Percentiles rank a stretch among this genome's conserved stretches.
These are phyloP conservation scores for Scaptomyza parva DNA, from an alignment of 2,888 invertebrate genomes.

Conservation along the genomic window DNA sequence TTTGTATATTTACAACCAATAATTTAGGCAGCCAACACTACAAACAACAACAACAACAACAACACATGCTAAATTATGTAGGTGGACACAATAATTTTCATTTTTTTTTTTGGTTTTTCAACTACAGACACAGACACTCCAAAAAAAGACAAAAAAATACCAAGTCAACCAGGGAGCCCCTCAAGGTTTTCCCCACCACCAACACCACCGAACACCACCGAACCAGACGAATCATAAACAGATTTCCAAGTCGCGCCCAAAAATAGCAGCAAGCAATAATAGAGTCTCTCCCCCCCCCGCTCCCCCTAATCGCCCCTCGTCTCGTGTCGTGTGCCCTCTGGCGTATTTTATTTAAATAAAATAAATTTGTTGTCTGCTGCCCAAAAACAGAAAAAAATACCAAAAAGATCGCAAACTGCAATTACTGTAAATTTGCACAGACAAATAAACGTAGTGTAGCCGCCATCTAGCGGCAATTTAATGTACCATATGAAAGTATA, in stretches of 20 bases:
- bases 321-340: constrained; percentile 54
- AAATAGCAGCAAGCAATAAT: constrained; percentile 56
- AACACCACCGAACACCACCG: constrained; percentile 2
- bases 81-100: constrained; percentile 79
- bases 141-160: constrained; percentile 15
- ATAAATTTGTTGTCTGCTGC: constrained; percentile 70
- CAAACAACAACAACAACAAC: constrained; percentile 45
- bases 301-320: background rate
- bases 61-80: constrained; percentile 76
- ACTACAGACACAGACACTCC: constrained; percentile 64
- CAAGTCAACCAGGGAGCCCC: constrained; percentile 36
- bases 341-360: constrained; percentile 79
- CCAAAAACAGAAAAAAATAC: constrained; percentile 39
- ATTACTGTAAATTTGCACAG: constrained; percentile 70
- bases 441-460: constrained; percentile 44
- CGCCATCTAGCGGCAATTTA: constrained; percentile 10
- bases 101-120: no score
- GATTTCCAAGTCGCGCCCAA: constrained; percentile 74
- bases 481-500: no score
- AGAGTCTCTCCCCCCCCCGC: constrained; percentile 6
- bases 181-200: constrained; percentile 28
- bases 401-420: constrained; percentile 54
- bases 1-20: constrained; percentile 77
- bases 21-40: constrained; percentile 62
- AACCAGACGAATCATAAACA: constrained; percentile 51